These are phyloP conservation scores for Mechanitis messenoides DNA, from an alignment of 2,888 invertebrate genomes.

Conservation along the genomic window DNA sequence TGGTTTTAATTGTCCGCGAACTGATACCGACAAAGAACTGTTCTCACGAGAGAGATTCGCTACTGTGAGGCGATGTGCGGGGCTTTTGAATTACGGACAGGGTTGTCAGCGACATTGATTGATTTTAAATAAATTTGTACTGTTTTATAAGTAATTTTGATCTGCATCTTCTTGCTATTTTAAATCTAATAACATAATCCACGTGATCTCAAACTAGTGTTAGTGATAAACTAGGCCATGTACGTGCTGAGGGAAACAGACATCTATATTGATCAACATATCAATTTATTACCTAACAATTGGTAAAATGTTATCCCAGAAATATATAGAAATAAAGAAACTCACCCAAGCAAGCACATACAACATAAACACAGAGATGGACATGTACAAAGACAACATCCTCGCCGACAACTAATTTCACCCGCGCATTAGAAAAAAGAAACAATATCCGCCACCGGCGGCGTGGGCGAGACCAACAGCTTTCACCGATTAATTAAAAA, in stretches of 20 bases:
- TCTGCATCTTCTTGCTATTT: no score
- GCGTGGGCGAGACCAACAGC: conserved; percentile 14
- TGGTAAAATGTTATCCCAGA: no score
- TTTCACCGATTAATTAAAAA: conserved; percentile 39
- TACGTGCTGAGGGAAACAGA: no score
- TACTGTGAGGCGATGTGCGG: conserved; percentile 17
- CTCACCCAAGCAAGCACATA: conserved; percentile 47
- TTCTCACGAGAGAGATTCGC: conserved; percentile 26
- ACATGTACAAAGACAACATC: conserved; percentile 39
- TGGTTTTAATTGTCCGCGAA: conserved; percentile 18
- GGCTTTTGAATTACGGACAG: conserved; percentile 10
- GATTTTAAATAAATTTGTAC: no score
- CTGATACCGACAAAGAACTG: conserved; percentile 15
- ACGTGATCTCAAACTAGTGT: no score
- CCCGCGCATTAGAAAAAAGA: conserved; percentile 25
- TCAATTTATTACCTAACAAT: no score
- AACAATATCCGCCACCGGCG: conserved; percentile 25
- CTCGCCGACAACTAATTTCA: conserved; percentile 22
- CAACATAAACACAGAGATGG: conserved; percentile 36
- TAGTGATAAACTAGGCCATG: no score
- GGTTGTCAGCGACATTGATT: conserved; percentile 13
- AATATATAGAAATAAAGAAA: conserved; percentile 16
- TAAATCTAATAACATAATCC: conserved; percentile 15
- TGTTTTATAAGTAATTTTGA: no score
- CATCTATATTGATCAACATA: no score